Conservation (phyloP, 2,113 vertebrate species). For the Lagenorhynchus albirostris region DNA sequence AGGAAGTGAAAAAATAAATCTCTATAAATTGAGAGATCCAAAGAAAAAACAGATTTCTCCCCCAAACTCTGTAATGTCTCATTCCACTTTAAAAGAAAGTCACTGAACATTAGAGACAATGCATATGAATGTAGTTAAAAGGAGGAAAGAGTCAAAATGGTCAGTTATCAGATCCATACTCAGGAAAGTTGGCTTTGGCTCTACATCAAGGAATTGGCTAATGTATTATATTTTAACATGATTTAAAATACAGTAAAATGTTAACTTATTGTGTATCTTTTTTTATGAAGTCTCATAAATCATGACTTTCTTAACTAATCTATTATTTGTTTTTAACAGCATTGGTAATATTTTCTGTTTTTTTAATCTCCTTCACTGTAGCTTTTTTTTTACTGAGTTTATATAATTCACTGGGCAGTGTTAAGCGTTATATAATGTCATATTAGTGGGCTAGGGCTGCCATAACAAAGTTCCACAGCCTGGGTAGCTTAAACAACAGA, state of each 20-base stretch:
- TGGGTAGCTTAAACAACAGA: background rate
- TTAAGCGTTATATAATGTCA: background rate
- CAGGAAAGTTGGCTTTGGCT: background rate
- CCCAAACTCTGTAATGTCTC: background rate
- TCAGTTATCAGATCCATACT: background rate
- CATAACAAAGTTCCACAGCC: background rate
- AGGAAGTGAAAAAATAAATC: background rate
- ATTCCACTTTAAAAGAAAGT: background rate
- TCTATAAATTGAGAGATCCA: background rate
- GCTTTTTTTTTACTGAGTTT: background rate
- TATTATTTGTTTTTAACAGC: background rate
- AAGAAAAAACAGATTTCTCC: background rate
- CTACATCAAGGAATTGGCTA: background rate
- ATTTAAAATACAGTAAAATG: background rate
- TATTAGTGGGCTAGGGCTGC: background rate
- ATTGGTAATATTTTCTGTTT: background rate
- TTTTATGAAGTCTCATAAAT: background rate
- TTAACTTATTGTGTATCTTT: background rate
- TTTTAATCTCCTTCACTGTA: background rate
- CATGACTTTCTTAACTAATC: background rate
- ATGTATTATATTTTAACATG: background rate
- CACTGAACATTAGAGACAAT: background rate
- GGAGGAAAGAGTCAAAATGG: background rate
- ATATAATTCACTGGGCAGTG: accelerated
- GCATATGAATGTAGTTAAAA: background rate